Evolutionary conservation across 35 echinoderm and acorn worm species (phyloP), one percentile per base, ranked within the genome.

Genomic region (Heliocidaris erythrogramma): DNA sequence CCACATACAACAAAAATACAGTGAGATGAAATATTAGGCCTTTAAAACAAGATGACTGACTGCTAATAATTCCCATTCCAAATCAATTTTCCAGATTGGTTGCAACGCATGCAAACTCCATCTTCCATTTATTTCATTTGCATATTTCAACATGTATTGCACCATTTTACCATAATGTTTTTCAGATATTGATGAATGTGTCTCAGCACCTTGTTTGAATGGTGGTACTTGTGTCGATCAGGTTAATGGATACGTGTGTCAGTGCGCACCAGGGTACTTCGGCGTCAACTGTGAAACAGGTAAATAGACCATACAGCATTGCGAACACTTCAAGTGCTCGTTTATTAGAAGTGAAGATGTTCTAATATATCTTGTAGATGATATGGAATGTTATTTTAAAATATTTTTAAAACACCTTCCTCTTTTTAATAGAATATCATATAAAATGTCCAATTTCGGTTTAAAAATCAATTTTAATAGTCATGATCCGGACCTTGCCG

Each of bases 161-260:
- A 84, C 69, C 14, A 29, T 16, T 84, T 84, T 29, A 18, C 14
- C 4, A 2, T 84, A 84, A 13, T 47, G 14, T 86, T 32, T 60
- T 94, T 24, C 90, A 97, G 97, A 97, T 90, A 84, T 97, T 88
- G 94, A 97, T 53, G 97, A 97, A 49, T 97, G 97, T 93, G 85
- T 30, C 7, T 93, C 93, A 86, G 21, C 8, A 11, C 97, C 97
- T 14, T 97, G 97, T 94, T n/a, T 49, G 42, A 96, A 96, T 94
- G 95, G 95, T 13, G 97, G 95, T 13, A 92, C 90, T 0, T 97
- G 97, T 65, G 2, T 94, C 2, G 47, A 97, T 94, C 71, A 85
- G 42, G 16, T 96, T 9, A 91, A 91, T 47, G 48, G 52, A 21
- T 96, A 95, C 49, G 71, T 48, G 0, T 97, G 97, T 84, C 30